Percentiles rank a stretch among this genome's conserved stretches.
These are phyloP conservation scores for Morone saxatilis DNA, from an alignment of 2,113 vertebrate species.

Conservation along the genomic window DNA sequence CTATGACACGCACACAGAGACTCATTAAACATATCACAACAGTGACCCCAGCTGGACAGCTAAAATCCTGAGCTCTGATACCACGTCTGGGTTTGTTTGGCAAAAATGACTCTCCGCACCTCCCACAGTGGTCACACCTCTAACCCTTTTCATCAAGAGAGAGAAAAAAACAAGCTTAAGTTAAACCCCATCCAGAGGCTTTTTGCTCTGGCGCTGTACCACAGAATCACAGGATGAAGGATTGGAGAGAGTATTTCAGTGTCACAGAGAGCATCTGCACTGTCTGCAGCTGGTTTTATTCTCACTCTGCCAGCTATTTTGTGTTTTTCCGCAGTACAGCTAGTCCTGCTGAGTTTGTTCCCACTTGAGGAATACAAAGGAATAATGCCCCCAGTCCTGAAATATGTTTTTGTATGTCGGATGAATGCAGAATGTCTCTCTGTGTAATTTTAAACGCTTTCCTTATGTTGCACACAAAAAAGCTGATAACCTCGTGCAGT, in stretches of 20 bases:
- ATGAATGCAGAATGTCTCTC: slow-evolving; percentile 35
- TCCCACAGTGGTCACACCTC: slow-evolving; percentile 17
- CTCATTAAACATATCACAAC: slow-evolving; percentile 49
- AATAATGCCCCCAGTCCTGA: slow-evolving; percentile 12
- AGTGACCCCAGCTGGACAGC: slow-evolving; percentile 72
- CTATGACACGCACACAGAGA: neutral
- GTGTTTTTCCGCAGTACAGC: slow-evolving; percentile 27
- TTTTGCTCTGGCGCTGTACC: neutral
- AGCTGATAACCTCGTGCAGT: neutral
- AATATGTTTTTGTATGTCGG: neutral
- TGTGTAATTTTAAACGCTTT: neutral
- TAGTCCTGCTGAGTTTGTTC: slow-evolving; percentile 30
- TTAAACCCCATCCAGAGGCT: slow-evolving; percentile 17
- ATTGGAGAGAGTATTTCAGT: slow-evolving; percentile 31
- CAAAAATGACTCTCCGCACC: slow-evolving; percentile 4
- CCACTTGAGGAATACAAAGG: slow-evolving; percentile 21
- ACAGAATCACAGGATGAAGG: slow-evolving; percentile 16
- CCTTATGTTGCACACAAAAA: slow-evolving; percentile 9
- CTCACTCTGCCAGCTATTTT: slow-evolving; percentile 21
- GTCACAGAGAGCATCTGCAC: slow-evolving; percentile 47
- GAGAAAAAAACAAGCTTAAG: neutral
- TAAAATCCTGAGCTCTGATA: neutral
- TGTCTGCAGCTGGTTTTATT: slow-evolving; percentile 29
- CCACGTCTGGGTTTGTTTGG: slow-evolving; percentile 15
- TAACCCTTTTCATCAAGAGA: slow-evolving; percentile 12